These are phyloP conservation scores for Lepas anatifera DNA, from an alignment of 2,888 invertebrate genomes.

Conservation along the genomic window DNA sequence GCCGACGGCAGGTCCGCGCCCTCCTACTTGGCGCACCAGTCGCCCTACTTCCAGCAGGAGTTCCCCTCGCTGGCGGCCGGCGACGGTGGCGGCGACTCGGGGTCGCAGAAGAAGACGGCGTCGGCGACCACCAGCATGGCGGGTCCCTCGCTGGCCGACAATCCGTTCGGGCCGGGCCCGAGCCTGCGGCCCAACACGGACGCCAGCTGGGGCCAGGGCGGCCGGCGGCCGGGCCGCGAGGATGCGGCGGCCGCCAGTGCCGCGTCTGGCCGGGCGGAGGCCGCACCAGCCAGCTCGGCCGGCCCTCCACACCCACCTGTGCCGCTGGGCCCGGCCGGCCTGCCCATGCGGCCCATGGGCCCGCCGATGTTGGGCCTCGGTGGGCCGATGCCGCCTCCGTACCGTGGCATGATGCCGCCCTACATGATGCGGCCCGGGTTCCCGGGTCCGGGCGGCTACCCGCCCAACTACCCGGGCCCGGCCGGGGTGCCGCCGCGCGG, in stretches of 20 bases:
- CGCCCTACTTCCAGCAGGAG: constrained; percentile 12
- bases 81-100: neutral
- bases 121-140: neutral
- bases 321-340: constrained; percentile 13
- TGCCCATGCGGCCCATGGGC: constrained; percentile 5
- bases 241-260: neutral
- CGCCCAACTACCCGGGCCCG: neutral
- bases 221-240: constrained; percentile 13
- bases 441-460: constrained; percentile 5
- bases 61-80: constrained; percentile 1
- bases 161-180: constrained; percentile 20
- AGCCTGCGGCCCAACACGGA: constrained; percentile 25
- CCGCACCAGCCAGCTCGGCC: constrained; percentile 5
- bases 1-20: constrained; percentile 5
- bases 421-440: constrained; percentile 9
- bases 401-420: constrained; percentile 3
- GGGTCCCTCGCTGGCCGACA: neutral
- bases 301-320: constrained; percentile 2
- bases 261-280: constrained; percentile 11
- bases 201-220: constrained; percentile 25
- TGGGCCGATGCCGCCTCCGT: neutral
- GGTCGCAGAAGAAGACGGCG: neutral
- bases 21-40: constrained; percentile 7
- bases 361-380: neutral
- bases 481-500: neutral